These are phyloP conservation scores for Peromyscus eremicus DNA, from an alignment of 2,797 vertebrate species.

Conservation along the genomic window DNA sequence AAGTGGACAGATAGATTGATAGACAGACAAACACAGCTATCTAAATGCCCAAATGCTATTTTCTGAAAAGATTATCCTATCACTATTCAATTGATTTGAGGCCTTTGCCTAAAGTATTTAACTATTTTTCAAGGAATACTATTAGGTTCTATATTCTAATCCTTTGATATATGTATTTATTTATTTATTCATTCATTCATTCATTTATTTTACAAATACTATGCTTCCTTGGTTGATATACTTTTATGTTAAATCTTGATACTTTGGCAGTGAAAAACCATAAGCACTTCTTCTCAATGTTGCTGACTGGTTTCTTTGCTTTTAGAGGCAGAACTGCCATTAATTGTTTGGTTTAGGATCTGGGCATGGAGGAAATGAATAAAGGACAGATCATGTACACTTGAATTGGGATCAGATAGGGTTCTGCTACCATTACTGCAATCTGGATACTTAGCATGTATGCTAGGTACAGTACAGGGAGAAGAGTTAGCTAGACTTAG, in stretches of 20 bases:
- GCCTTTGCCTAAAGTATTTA: background rate
- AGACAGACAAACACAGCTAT: background rate
- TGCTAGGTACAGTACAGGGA: background rate
- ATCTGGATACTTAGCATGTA: background rate
- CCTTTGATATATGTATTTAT: background rate
- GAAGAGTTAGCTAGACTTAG: background rate
- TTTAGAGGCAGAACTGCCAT: background rate
- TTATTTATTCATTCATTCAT: background rate
- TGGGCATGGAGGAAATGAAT: background rate
- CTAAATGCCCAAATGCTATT: background rate
- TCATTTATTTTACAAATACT: background rate
- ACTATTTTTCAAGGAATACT: background rate
- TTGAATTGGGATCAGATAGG: background rate
- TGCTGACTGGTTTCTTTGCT: background rate
- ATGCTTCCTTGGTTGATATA: background rate
- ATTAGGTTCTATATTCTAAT: background rate
- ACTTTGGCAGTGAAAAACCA: background rate
- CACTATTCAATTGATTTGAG: constrained; percentile 5
- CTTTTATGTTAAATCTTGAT: background rate
- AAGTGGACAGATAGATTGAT: background rate
- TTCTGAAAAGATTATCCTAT: background rate
- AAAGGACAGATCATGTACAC: background rate
- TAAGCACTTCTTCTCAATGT: background rate
- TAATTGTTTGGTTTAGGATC: background rate
- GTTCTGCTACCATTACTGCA: background rate